Base-by-base conservation (phyloP, 2,888 invertebrate genomes). In the Metellina segmentata region DNA sequence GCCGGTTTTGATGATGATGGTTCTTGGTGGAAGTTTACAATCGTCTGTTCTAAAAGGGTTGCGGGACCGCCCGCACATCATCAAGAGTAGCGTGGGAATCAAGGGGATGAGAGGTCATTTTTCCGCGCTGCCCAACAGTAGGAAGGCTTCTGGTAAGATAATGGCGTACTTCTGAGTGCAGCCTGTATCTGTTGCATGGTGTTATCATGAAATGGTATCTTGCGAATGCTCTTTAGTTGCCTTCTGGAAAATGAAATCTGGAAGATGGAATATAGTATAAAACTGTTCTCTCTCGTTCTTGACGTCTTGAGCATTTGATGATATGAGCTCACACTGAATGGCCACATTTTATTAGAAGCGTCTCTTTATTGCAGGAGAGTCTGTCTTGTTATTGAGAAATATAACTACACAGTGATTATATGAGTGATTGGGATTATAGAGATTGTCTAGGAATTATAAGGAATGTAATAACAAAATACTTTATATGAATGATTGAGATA, bases 11-110 rank as follows among this genome's bases (percentile, higher is more conserved):
- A 82, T 75, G 85, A 85, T 85, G 82, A 89, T 89, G 51, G 77
- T 82, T n/a, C 83, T 74, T 77, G 61, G 34, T 51, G 61, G 69
- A 75, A n/a, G 52, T 82, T 82, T 83, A 74, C 75, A 89, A 89
- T 75, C 53, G 75, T 74, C 82, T 69, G 61, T 75, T 89, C 77
- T 89, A 74, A 89, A 89, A 82, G 75, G 75, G 49, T 81, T 70
- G 49, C 9, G 16, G 61, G 48, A 70, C 69, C 82, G 70, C 89
- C 81, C 77, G 82, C 53, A 81, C 78, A 61, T 83, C 89, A 81
- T 89, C 89, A 89, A 16, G 82, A n/a, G 70, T 49, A 77, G 82
- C 89, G 89, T 89, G 83, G 89, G 89, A 82, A 83, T 77, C 70
- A 48, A 70, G 70, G 16, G 13, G 61, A 34, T 20, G 48, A 34